phyloP scores from a whole-genome alignment of 1,140 invertebrate genomes.

The Gryon sp. region DNA sequence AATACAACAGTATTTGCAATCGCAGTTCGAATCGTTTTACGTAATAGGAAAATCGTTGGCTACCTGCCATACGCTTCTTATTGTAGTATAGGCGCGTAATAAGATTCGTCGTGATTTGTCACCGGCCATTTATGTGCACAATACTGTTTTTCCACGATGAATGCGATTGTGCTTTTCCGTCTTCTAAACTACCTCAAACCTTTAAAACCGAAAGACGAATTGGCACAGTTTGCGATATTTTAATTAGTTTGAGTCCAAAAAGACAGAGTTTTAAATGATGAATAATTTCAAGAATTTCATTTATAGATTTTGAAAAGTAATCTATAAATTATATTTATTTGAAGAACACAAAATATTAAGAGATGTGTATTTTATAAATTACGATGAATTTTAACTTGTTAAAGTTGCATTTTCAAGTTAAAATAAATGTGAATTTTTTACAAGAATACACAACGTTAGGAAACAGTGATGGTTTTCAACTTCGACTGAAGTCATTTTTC shows the following conservation, averaged over 20 bases:
- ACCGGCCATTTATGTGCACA: slow-evolving; percentile 36
- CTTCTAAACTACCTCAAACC: background rate
- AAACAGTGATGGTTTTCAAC: slow-evolving; percentile 4
- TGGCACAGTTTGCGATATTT: slow-evolving; percentile 20
- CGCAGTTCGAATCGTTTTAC: slow-evolving; percentile 43
- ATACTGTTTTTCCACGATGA: slow-evolving; percentile 44
- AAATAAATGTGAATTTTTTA: too few relatives aligned
- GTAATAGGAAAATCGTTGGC: slow-evolving; percentile 56
- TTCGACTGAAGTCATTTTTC: slow-evolving; percentile 33
- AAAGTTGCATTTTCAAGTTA: too few relatives aligned
- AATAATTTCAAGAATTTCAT: too few relatives aligned
- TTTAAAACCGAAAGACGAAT: background rate
- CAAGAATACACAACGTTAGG: slow-evolving; percentile 17
- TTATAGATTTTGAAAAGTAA: too few relatives aligned
- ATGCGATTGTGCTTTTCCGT: slow-evolving; percentile 28
- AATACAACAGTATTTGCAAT: slow-evolving; percentile 37
- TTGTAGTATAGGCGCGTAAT: slow-evolving; percentile 57
- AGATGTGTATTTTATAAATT: too few relatives aligned
- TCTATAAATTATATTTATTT: too few relatives aligned
- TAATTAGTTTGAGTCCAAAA: slow-evolving; percentile 40
- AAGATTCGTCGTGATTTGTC: slow-evolving; percentile 57
- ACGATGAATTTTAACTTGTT: too few relatives aligned
- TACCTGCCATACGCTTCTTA: slow-evolving; percentile 56
- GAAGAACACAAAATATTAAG: too few relatives aligned
- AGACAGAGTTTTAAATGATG: background rate